Conservation (phyloP, 1,140 invertebrate species). For the Trichogramma pretiosum region DNA sequence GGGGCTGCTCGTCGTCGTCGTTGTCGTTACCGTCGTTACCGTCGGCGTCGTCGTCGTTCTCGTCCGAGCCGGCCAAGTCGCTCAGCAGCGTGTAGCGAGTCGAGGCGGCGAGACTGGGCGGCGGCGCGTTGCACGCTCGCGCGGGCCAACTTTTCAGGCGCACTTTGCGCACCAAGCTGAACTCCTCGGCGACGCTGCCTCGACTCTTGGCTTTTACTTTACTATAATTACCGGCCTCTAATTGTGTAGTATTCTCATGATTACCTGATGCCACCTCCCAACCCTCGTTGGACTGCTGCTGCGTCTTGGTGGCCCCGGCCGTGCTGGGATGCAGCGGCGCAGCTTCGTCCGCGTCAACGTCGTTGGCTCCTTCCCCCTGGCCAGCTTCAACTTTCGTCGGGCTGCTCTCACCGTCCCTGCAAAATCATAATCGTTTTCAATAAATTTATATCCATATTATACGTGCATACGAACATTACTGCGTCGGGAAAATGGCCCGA, state of each 20-base stretch:
- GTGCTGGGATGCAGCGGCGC: background rate
- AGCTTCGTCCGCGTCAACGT: no score
- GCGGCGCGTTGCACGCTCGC: background rate
- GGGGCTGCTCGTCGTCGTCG: no score
- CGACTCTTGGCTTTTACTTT: background rate
- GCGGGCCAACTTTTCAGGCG: background rate
- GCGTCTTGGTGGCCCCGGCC: background rate
- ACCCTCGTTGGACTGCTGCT: conserved; percentile 21
- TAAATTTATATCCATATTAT: no score
- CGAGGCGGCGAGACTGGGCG: background rate
- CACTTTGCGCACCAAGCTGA: background rate
- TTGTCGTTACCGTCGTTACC: no score
- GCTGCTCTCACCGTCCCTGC: no score
- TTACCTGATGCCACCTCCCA: conserved; percentile 37
- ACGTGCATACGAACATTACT: no score
- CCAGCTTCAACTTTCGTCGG: no score
- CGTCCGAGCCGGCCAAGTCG: background rate
- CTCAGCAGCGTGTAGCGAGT: background rate
- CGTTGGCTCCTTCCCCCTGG: no score
- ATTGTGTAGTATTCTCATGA: background rate
- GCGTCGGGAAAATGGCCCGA: no score
- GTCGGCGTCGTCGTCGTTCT: background rate
- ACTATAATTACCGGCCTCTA: background rate
- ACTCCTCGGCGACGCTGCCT: background rate
- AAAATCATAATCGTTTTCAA: no score